Base-by-base conservation (phyloP, 2,888 invertebrate species). In the Galerucella nymphaeae region DNA sequence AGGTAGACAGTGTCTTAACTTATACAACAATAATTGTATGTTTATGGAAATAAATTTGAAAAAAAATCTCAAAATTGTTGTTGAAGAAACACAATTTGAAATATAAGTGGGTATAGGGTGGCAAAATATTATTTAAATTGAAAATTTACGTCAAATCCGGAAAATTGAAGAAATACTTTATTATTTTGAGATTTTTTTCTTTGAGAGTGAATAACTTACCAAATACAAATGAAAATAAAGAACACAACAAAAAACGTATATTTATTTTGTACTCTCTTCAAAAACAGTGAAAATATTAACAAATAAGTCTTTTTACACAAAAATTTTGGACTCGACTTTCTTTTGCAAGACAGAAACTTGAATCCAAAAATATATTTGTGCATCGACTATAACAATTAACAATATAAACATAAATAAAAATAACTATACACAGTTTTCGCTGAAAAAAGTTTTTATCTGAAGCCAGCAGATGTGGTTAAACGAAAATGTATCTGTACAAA, bases 381-480 rank as follows among this genome's bases (percentile, higher is more conserved):
- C 14, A 48, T 48, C 13, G n/a, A 5, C n/a, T 16, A 2, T 2
- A 53, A 53, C 23, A 30, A 30, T 30, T 30, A 53, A 53, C 50
- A 53, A 53, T 53, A 48, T 13, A 48, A n/a, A 48, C 8, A n/a
- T 30, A 30, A 30, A 48, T 48, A 14, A 48, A 48, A 48, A 48
- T 48, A 48, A 13, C 18, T 55, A 30, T 30, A 42, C 42, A 42
- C 42, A 13, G 11, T 10, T 42, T 42, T 42, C 11, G 20, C 23
- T 23, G 18, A 20, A 18, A 18, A 57, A 20, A 30, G 23, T 58
- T 23, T 58, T 62, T 63, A 70, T 70, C 69, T 45, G 69, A 70
- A 63, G 10, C 69, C 69, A 63, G 69, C 69, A 70, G 69, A 63
- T 63, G 48, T 18, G 14, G 18, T 42, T 30, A 55, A 63, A 70